Evolutionary conservation across 2,113 vertebrate genomes (phyloP).

Genomic region (Sigmodon hispidus): DNA sequence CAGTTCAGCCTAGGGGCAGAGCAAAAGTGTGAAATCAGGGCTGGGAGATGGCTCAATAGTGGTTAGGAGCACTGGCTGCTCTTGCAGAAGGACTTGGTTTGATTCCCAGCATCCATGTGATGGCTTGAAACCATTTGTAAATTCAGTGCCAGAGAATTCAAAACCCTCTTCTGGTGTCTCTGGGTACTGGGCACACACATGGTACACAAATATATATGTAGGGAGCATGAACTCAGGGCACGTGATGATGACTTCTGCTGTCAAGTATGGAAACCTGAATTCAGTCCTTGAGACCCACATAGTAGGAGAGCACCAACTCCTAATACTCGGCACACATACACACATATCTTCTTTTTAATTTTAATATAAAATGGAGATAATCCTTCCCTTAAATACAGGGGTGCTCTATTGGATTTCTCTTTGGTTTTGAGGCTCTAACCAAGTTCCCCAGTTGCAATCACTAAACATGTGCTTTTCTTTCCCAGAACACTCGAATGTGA

Average conservation of each 20-base stretch:
- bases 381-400: background rate
- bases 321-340: no score
- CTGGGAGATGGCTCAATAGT: background rate
- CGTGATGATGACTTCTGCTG: background rate
- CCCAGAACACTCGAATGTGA: background rate
- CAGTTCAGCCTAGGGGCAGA: background rate
- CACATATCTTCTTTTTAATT: background rate
- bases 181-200: background rate
- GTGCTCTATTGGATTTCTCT: background rate
- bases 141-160: background rate
- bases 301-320: background rate
- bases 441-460: background rate
- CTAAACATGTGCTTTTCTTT: slow-evolving; percentile 23
- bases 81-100: background rate
- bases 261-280: background rate
- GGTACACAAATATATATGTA: background rate
- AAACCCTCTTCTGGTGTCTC: background rate
- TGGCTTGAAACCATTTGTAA: background rate
- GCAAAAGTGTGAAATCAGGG: background rate
- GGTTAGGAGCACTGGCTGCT: background rate
- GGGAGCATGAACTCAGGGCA: background rate
- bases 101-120: background rate
- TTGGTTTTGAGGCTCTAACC: slow-evolving; percentile 12
- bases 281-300: background rate
- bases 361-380: background rate